Evolutionary conservation across 2,113 vertebrate species (phyloP), one percentile per base, ranked within the genome.

Genomic region (Megaptera novaeangliae): DNA sequence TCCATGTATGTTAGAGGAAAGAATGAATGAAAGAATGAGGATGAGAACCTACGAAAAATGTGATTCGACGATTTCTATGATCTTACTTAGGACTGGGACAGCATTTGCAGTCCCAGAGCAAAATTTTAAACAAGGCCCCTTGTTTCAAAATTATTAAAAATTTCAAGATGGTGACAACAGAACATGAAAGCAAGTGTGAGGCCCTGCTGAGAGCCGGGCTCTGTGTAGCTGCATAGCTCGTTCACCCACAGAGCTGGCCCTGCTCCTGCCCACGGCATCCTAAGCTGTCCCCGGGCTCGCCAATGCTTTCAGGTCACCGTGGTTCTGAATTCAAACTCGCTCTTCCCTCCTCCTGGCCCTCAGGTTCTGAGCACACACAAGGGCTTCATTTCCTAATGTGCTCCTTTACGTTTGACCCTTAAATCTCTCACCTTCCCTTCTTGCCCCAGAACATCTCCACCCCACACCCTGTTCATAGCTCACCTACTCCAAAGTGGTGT

Each of bases 261-360:
- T 18, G 21, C 17, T 21, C 0, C 3, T 18, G 6, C 1, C 11
- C 13, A 7, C 0, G 6, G 15, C 29, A 41, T 0, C 14, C 36
- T 25, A 6, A 72, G 8, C 46, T 21, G 21, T 11, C 49, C 4
- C 18, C 18, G 9, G 2, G 2, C 12, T 59, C 49, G 2, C 1
- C 46, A 15, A 2, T 36, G 41, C 59, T 44, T 86, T 44, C 25
- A 20, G 31, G 21, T 20, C 44, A 36, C 39, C 18, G 20, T 3
- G 8, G 59, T 12, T 46, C 66, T 49, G 13, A 71, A 25, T 27
- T 39, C 63, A 69, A 61, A 64, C n/a, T 29, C 0, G 8, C 0
- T 59, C 46, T 63, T 25, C 59, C 46, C 20, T 80, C 18, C 34
- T 1, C 15, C 69, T 57, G n/a, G 39, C 64, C 57, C 44, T 72